Evolutionary conservation across 2,113 vertebrate species (phyloP), one percentile per base, ranked within the genome.

Genomic region (Sisor rabdophorus): DNA sequence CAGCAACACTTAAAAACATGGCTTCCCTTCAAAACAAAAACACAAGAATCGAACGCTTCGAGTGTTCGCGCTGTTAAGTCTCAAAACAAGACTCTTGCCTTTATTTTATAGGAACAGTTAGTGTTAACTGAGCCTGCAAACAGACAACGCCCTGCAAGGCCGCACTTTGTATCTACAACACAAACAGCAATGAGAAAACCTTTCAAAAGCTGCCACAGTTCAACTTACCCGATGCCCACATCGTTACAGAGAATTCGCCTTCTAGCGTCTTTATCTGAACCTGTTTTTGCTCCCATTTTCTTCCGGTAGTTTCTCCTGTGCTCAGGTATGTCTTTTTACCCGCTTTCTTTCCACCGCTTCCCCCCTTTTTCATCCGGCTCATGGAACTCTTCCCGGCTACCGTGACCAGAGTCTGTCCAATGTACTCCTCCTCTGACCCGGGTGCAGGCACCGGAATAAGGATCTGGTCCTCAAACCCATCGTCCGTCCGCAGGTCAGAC

Each of bases 21-120:
- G 96, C 95, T 90, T 96, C 95, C 95, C 91, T 95, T 96, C 96
- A 98, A 96, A 97, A 98, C 96, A 97, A 95, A 90, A 96, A 95
- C 91, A 92, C 85, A 84, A 86, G 80, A 55, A 48, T 50, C 19
- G 20, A 75, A 32, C 13, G 19, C 8, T 13, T 36, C 1, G 7
- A n/a, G 22, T 73, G 71, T 85, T 77, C 22, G 20, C 26, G 56
- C 63, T 58, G 84, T 77, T 83, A 77, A 60, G 2, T 8, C 11
- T 22, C 56, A 79, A 50, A 81, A 58, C 79, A 1, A 75, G 40
- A 64, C 67, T 75, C 78, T 17, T 71, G 6, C 15, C 47, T 28
- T 30, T 52, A 60, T 59, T 73, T 83, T 80, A 32, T n/a, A 44
- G 75, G 68, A 78, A 11, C 63, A 76, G 79, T 86, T 80, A 82